These are phyloP conservation scores for Trialeurodes vaporariorum DNA, from an alignment of 1,140 invertebrate species.

Conservation along the genomic window DNA sequence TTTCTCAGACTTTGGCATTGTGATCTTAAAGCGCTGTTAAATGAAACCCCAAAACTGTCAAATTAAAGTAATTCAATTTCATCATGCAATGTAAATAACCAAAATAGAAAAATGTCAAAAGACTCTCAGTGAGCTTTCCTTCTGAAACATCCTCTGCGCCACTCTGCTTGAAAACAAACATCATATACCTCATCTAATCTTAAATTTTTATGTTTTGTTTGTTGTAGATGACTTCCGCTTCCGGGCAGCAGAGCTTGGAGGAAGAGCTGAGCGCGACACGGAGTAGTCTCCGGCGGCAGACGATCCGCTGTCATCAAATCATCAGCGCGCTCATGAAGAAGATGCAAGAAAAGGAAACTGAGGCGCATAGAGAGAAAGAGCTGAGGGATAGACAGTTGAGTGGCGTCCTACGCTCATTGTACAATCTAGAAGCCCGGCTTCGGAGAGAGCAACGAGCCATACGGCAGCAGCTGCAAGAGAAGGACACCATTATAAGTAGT, in stretches of 20 bases:
- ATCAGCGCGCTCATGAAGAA: neutral
- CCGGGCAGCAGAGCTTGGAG: neutral
- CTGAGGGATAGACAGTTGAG: neutral
- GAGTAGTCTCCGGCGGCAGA: neutral
- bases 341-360: neutral
- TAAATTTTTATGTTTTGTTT: no score
- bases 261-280: neutral
- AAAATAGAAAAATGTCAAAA: no score
- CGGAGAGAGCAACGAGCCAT: constrained; percentile 62
- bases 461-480: constrained; percentile 49
- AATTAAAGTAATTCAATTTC: no score
- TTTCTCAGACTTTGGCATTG: no score
- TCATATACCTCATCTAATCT: no score
- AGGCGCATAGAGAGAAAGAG: neutral
- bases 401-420: constrained; percentile 47
- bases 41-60: no score
- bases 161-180: no score
- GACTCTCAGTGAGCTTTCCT: no score
- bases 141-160: no score
- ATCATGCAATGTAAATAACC: no score
- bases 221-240: neutral
- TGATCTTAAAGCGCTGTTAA: no score
- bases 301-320: neutral
- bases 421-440: constrained; percentile 55
- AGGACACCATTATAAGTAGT: constrained; percentile 53